Conservation (phyloP, 2,113 vertebrate species). For the Sciurus niger region DNA sequence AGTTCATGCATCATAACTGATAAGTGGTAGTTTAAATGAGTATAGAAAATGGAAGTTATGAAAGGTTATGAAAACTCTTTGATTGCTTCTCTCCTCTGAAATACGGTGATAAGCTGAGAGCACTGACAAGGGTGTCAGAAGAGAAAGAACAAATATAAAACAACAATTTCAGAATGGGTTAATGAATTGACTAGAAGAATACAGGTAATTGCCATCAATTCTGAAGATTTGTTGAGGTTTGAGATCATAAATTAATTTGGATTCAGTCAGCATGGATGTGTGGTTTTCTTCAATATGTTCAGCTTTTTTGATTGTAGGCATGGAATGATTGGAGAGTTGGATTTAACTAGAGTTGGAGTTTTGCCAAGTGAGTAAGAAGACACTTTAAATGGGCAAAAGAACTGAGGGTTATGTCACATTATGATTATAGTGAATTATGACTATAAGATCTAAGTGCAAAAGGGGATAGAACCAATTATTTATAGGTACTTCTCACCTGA, state of each 20-base stretch:
- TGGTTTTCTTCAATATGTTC: not conserved
- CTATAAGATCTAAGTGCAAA: not conserved
- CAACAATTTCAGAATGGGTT: not conserved
- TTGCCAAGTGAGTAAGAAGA: not conserved
- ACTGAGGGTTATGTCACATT: not conserved
- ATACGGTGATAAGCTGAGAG: not conserved
- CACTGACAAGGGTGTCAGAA: not conserved
- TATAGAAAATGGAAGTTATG: not conserved
- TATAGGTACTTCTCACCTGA: not conserved
- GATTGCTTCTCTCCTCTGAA: not conserved
- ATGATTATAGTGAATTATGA: not conserved
- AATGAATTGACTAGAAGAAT: slow-evolving; percentile 45
- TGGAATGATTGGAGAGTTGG: not conserved
- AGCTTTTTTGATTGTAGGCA: slow-evolving; percentile 11
- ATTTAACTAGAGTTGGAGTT: not conserved
- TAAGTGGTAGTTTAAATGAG: not conserved
- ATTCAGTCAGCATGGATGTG: not conserved
- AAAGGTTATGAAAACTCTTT: not conserved
- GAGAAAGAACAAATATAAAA: not conserved
- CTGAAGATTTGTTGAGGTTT: slow-evolving; percentile 20
- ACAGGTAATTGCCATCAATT: not conserved
- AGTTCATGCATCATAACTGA: not conserved
- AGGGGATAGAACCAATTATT: not conserved
- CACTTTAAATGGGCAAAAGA: not conserved
- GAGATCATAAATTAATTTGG: slow-evolving; percentile 9